These are phyloP conservation scores for Dicrurus megarhynchus DNA, from an alignment of 2,113 vertebrate species.

Conservation along the genomic window DNA sequence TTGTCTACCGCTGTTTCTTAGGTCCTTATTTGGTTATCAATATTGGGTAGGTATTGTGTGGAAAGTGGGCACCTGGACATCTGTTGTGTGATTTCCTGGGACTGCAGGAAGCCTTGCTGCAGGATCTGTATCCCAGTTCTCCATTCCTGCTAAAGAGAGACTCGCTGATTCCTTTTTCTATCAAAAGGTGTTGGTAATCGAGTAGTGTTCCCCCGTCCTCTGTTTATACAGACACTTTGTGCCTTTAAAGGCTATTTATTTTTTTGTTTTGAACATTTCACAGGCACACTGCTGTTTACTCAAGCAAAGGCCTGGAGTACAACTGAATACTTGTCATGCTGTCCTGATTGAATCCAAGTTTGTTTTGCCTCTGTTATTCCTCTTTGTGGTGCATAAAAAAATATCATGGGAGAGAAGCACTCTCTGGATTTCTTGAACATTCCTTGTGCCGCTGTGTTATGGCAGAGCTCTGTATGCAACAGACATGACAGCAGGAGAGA, in stretches of 20 bases:
- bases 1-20: neutral
- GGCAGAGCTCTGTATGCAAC: neutral
- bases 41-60: neutral
- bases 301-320: neutral
- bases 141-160: neutral
- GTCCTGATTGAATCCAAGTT: neutral
- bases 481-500: neutral
- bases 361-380: neutral
- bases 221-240: slow-evolving; percentile 47
- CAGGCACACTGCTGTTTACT: slow-evolving; percentile 48
- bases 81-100: neutral
- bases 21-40: neutral
- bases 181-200: neutral
- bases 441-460: neutral
- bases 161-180: neutral
- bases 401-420: neutral
- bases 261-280: slow-evolving; percentile 52
- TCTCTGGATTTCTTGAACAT: neutral
- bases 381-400: neutral
- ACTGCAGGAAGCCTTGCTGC: neutral
- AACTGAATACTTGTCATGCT: slow-evolving; percentile 26
- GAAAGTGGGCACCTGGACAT: neutral
- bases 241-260: slow-evolving; percentile 52
- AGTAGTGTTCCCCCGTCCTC: neutral
- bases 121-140: neutral